A percentile compares a stretch with the other conserved stretches of the same genome.
phyloP scores from a whole-genome alignment of 2,113 vertebrate species.

The Willisornis vidua region DNA sequence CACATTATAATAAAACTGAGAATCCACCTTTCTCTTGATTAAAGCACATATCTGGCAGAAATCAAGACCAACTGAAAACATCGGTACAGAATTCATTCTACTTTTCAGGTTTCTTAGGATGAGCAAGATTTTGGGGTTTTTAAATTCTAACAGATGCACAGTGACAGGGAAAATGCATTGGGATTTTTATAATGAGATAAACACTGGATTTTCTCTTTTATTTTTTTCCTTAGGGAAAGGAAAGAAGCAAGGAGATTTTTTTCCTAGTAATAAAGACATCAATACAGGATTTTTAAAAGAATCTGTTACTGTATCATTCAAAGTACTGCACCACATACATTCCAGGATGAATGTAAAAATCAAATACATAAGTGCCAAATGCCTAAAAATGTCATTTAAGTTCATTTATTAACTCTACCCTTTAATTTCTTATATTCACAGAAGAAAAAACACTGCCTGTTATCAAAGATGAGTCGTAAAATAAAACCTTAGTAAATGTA shows the following conservation, averaged over 20 bases:
- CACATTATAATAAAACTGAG: not conserved
- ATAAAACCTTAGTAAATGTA: not conserved
- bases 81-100: not conserved
- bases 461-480: not conserved
- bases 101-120: not conserved
- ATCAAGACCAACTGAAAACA: not conserved
- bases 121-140: not conserved
- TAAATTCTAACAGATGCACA: not conserved
- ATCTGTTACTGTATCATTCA: not conserved
- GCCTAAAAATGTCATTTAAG: not conserved
- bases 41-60: not conserved
- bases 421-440: not conserved
- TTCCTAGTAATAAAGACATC: not conserved
- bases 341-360: not conserved
- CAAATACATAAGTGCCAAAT: not conserved
- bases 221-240: not conserved
- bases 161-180: not conserved
- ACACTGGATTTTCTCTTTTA: not conserved
- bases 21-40: not conserved
- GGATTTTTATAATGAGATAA: not conserved
- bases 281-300: not conserved
- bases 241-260: not conserved
- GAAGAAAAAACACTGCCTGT: not conserved
- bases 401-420: not conserved
- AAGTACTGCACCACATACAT: not conserved